Base-by-base conservation (phyloP, 2,797 vertebrate genomes). In the Xenentodon cancila region DNA sequence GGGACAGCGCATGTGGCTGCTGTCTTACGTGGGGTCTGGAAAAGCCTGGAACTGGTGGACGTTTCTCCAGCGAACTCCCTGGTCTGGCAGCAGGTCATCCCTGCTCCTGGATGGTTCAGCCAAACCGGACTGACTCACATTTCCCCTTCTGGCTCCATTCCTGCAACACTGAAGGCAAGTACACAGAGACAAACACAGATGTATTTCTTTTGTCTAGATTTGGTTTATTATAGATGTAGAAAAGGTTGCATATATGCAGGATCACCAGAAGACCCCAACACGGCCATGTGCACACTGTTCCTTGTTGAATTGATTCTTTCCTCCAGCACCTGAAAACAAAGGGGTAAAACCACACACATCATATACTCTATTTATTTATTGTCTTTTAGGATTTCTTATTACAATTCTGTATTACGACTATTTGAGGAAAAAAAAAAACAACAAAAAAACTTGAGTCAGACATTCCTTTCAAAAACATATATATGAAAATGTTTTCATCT, bases 11-110 rank as follows among this genome's bases (percentile, higher is more conserved):
- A 1, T 51, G 5, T 2, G 19, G 11, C 22, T 57, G 65, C 18
- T 19, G 69, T 64, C 78, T 80, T 86, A 88, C 82, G 59, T 72
- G 68, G 25, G 75, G 79, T 88, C 79, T 86, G 84, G 73, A 51
- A 0, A 15, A 57, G 4, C 34, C 20, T 73, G 75, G 27, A 11
- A 11, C 40, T 0, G 59, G 6, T 52, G 60, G 48, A 16, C 44
- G 0, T 54, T 42, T 13, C 54, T 59, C 30, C 0, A 64, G 34
- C 1, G 21, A 25, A 25, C 25, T 0, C 8, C 40, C 61, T 68
- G 64, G 1, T 79, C 73, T 55, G 45, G n/a, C 60, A 83, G 32
- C 27, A 86, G 76, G 22, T 80, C 76, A 43, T 86, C 80, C 64
- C 81, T 82, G 72, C 71, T 84, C 46, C 79, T 64, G 42, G 1